Evolutionary conservation across 2,888 invertebrate species (phyloP).

Genomic region (Macaria liturata): DNA sequence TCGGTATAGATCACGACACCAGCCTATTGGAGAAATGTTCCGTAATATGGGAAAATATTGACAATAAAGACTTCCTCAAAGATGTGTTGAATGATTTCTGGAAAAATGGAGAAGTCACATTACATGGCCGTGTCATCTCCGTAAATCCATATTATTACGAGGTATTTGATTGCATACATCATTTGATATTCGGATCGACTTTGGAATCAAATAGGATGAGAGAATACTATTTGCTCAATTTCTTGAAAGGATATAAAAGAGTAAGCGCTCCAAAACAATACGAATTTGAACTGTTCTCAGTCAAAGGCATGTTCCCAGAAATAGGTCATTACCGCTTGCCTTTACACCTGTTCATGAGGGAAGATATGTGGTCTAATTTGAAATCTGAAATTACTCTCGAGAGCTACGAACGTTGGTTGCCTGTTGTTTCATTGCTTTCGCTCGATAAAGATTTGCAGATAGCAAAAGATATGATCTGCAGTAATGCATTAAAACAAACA

Average conservation of each 20-base stretch:
- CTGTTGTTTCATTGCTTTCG: slow-evolving; percentile 65
- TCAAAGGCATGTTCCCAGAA: slow-evolving; percentile 79
- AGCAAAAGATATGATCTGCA: slow-evolving; percentile 79
- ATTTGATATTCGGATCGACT: slow-evolving; percentile 57
- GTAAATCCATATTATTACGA: slow-evolving; percentile 79
- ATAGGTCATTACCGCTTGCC: slow-evolving; percentile 76
- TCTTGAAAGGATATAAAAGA: slow-evolving; percentile 70
- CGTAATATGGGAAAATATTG: slow-evolving; percentile 70
- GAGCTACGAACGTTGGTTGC: slow-evolving; percentile 77
- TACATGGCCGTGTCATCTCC: slow-evolving; percentile 68
- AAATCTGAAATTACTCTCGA: slow-evolving; percentile 79
- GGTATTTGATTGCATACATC: slow-evolving; percentile 71
- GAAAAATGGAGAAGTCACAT: slow-evolving; percentile 75
- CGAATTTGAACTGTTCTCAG: slow-evolving; percentile 76
- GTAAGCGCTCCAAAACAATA: slow-evolving; percentile 73
- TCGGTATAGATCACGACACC: slow-evolving; percentile 58
- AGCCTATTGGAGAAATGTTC: slow-evolving; percentile 58
- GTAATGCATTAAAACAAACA: slow-evolving; percentile 79
- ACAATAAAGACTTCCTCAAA: slow-evolving; percentile 63
- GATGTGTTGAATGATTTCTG: slow-evolving; percentile 74
- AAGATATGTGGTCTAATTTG: slow-evolving; percentile 78
- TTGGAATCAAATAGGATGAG: slow-evolving; percentile 58
- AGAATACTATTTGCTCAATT: slow-evolving; percentile 72
- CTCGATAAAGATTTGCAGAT: slow-evolving; percentile 72
- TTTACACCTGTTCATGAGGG: slow-evolving; percentile 74